A percentile compares a stretch with the other conserved stretches of the same genome.
These are phyloP conservation scores for Lepidocyrtoides sp. DNA, from an alignment of 2,888 invertebrate genomes.

Conservation along the genomic window DNA sequence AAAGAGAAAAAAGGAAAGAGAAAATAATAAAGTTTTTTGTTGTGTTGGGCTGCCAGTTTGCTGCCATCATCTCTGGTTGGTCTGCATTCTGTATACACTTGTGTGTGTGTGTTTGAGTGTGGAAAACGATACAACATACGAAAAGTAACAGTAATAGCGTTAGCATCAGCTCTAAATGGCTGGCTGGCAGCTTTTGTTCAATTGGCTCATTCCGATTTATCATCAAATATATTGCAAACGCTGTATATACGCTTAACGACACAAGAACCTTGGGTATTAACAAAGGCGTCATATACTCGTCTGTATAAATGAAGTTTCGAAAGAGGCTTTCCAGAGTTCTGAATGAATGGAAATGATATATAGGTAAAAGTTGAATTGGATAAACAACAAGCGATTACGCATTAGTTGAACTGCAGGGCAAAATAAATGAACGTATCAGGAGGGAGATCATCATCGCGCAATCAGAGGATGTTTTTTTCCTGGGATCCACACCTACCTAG, in stretches of 20 bases:
- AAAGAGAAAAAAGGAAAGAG: background rate
- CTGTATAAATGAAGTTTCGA: no score
- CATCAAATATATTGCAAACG: no score
- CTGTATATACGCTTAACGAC: no score
- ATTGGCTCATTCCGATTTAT: conserved; percentile 35
- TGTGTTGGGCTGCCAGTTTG: background rate
- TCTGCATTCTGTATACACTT: no score
- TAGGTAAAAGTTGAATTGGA: background rate
- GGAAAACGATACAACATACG: background rate
- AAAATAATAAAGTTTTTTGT: background rate
- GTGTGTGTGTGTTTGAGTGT: background rate
- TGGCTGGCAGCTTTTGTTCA: conserved; percentile 11
- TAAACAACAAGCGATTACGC: conserved; percentile 2
- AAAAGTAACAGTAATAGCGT: background rate
- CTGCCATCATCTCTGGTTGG: background rate
- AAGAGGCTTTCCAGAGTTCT: no score
- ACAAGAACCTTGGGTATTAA: no score
- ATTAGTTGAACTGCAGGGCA: background rate
- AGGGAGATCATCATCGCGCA: background rate
- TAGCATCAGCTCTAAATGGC: background rate
- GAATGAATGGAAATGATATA: background rate
- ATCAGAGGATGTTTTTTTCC: background rate
- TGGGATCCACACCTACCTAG: background rate
- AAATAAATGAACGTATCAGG: background rate
- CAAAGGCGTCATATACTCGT: no score